Evolutionary conservation across 2,113 vertebrate species (phyloP).

Genomic region (Cettia cetti): DNA sequence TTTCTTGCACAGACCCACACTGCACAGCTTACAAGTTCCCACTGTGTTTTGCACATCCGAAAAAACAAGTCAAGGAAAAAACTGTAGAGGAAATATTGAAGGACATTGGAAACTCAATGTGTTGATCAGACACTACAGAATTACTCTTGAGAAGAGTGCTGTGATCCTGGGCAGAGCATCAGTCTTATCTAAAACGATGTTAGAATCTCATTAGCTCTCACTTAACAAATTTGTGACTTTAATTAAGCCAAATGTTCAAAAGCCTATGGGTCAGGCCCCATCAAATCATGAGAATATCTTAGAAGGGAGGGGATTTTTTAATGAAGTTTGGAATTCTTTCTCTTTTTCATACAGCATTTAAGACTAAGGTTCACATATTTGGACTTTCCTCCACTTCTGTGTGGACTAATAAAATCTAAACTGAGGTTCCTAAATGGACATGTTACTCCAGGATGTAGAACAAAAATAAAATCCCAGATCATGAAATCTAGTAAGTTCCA

Average conservation of each 20-base stretch:
- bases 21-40: neutral
- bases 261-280: neutral
- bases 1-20: neutral
- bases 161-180: neutral
- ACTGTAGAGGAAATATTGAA: neutral
- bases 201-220: neutral
- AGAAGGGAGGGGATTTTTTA: neutral
- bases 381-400: neutral
- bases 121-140: neutral
- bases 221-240: neutral
- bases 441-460: neutral
- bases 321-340: neutral
- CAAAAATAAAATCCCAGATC: neutral
- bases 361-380: neutral
- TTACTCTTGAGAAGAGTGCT: neutral
- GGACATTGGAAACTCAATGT: neutral
- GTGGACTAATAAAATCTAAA: neutral
- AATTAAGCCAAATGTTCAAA: neutral
- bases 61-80: neutral
- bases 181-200: neutral
- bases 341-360: neutral
- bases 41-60: neutral
- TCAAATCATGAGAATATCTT: neutral
- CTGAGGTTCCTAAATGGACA: neutral
- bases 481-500: neutral